Conservation (phyloP, 2,113 vertebrate genomes). For the Chinchilla lanigera region DNA sequence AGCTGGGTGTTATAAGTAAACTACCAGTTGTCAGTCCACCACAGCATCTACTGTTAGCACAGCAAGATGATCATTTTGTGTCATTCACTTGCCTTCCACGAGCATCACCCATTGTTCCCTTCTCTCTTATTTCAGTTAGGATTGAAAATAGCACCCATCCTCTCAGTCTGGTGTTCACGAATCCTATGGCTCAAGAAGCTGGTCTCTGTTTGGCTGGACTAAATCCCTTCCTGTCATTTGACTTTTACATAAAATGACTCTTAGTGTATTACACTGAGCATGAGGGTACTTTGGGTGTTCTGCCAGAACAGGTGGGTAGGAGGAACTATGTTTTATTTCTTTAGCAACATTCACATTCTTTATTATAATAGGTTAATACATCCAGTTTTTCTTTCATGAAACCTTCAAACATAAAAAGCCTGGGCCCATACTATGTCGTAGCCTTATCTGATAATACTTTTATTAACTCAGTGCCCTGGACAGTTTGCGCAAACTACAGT, state of each 20-base stretch:
- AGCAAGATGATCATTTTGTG: neutral
- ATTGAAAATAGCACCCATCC: neutral
- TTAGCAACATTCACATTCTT: conserved; percentile 21
- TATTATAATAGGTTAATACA: conserved; percentile 8
- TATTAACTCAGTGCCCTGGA: conserved; percentile 47
- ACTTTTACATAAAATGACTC: conserved; percentile 50
- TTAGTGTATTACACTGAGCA: neutral
- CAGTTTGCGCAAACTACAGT: neutral
- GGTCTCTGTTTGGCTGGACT: neutral
- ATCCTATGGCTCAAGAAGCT: neutral
- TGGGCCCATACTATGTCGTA: neutral
- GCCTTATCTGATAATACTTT: conserved; percentile 60
- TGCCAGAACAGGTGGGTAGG: neutral
- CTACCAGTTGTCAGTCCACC: too few species aligned
- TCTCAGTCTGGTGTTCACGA: neutral
- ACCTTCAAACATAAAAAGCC: conserved; percentile 52
- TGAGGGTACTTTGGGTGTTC: neutral
- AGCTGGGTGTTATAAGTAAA: too few species aligned
- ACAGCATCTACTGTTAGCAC: neutral
- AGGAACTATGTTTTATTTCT: conserved; percentile 39
- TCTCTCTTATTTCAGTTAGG: neutral
- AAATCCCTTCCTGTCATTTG: neutral
- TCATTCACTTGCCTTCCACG: conserved; percentile 17
- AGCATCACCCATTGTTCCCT: neutral
- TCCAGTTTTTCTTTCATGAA: conserved; percentile 46